These are phyloP conservation scores for Caenorhabditis imperialis DNA, from an alignment of 2,888 invertebrate species.

Conservation along the genomic window DNA sequence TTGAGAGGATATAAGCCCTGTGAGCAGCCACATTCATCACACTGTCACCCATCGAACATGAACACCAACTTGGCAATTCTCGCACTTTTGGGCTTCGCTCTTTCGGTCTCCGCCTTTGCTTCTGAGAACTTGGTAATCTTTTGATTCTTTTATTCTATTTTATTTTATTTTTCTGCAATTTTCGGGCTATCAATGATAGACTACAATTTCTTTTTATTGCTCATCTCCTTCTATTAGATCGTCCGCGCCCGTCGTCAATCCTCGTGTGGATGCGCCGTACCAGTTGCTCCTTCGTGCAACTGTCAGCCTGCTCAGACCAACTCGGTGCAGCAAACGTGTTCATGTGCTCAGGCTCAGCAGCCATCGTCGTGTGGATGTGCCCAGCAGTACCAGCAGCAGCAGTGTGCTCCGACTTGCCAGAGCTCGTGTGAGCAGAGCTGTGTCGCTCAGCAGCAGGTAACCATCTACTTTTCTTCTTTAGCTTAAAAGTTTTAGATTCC, in stretches of 20 bases:
- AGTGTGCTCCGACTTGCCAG: slow-evolving; percentile 58
- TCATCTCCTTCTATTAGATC: slow-evolving; percentile 11
- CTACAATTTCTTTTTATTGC: neutral
- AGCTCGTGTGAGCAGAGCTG: slow-evolving; percentile 56
- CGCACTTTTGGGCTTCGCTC: slow-evolving; percentile 21
- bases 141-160: too few species aligned
- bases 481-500: too few species aligned
- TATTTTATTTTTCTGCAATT: neutral
- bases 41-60: slow-evolving; percentile 15
- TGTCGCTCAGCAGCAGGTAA: slow-evolving; percentile 55
- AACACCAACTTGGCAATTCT: slow-evolving; percentile 42
- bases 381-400: slow-evolving; percentile 53
- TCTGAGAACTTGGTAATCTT: slow-evolving; percentile 31
- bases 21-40: neutral
- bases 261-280: slow-evolving; percentile 56
- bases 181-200: neutral
- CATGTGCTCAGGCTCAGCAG: slow-evolving; percentile 59
- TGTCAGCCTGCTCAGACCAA: slow-evolving; percentile 52
- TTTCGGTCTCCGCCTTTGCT: slow-evolving; percentile 27
- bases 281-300: slow-evolving; percentile 49
- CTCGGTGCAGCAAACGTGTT: slow-evolving; percentile 52
- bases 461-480: too few species aligned
- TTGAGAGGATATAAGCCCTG: slow-evolving; percentile 25
- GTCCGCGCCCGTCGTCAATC: slow-evolving; percentile 52
- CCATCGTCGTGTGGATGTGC: slow-evolving; percentile 57